Evolutionary conservation across 2,113 vertebrate species (phyloP).

Genomic region (Sus scrofa): T2T-Sscrofa CM000818.6:11385501-11386000

Average conservation of each 20-base stretch:
- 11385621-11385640: neutral
- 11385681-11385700: neutral
- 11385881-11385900: neutral
- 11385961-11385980: neutral
- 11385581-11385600: neutral
- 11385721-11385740: neutral
- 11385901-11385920: neutral
- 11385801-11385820: neutral
- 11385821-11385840: neutral
- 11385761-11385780: neutral
- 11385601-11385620: neutral
- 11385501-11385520: too few relatives aligned
- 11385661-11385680: neutral
- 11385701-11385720: too few relatives aligned
- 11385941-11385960: neutral
- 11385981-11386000: neutral
- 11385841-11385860: neutral
- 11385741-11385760: neutral
- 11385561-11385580: neutral
- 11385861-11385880: neutral
- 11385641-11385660: too few relatives aligned
- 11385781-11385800: neutral
- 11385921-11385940: neutral
- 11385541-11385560: neutral
- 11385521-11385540: too few relatives aligned